Conservation (phyloP, 1,140 invertebrate genomes). For the Drosophila sucinea region DNA sequence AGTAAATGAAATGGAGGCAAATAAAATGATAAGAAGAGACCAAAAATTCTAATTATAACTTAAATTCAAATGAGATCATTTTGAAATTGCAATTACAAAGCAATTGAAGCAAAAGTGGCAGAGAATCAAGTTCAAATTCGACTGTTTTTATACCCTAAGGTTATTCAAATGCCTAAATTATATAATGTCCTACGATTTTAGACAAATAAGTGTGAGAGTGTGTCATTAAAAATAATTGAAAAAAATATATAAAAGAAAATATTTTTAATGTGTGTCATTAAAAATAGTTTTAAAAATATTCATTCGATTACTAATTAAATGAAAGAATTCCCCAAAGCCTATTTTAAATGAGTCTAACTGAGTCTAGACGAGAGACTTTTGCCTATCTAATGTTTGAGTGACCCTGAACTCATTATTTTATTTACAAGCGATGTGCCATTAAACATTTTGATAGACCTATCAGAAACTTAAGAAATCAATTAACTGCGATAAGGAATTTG, state of each 20-base stretch:
- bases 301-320: neutral
- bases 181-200: too few relatives aligned
- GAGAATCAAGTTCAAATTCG: neutral
- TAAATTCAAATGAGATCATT: neutral
- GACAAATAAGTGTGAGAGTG: too few relatives aligned
- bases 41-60: neutral
- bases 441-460: slow-evolving; percentile 52
- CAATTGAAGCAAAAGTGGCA: neutral
- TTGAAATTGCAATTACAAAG: neutral
- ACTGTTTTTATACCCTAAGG: neutral
- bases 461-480: slow-evolving; percentile 54
- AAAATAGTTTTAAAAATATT: too few relatives aligned
- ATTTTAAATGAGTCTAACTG: too few relatives aligned
- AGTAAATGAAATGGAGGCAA: neutral
- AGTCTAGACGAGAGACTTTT: neutral
- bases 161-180: neutral
- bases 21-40: slow-evolving; percentile 2
- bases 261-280: too few relatives aligned
- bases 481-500: slow-evolving; percentile 39
- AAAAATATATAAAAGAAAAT: too few relatives aligned
- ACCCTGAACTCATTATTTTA: slow-evolving; percentile 61
- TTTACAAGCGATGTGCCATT: slow-evolving; percentile 26
- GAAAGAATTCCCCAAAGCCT: neutral
- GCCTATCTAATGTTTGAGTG: neutral
- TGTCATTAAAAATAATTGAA: too few relatives aligned